phyloP scores from a whole-genome alignment of 2,113 vertebrate species.

The Burhinus oedicnemus region DNA sequence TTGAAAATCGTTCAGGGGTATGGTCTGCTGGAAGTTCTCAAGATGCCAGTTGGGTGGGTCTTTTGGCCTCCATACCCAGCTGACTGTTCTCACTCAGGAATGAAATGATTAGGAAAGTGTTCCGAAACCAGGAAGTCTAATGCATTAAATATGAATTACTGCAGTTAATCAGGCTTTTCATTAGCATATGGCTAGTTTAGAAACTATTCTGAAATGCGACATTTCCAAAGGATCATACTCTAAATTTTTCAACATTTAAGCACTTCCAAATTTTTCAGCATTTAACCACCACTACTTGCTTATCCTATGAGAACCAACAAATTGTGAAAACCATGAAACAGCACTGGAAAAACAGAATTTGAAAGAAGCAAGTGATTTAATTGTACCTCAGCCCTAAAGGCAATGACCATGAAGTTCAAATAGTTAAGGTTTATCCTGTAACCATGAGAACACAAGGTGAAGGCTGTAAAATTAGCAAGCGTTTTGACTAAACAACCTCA shows the following conservation, averaged over 20 bases:
- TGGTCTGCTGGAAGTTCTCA: neutral
- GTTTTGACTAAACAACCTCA: neutral
- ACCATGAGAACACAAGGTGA: neutral
- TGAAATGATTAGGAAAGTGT: neutral
- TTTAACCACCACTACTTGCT: neutral
- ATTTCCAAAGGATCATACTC: neutral
- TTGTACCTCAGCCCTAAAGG: neutral
- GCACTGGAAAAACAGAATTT: neutral
- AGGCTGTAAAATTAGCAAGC: neutral
- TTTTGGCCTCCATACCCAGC: neutral
- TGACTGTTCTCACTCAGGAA: neutral
- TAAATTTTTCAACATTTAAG: neutral
- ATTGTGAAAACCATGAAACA: neutral
- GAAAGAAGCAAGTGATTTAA: neutral
- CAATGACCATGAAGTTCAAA: neutral
- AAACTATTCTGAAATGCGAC: neutral
- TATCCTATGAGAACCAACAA: neutral
- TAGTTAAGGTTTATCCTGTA: neutral
- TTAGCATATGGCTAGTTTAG: neutral
- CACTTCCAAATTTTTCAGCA: neutral
- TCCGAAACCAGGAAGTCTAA: neutral
- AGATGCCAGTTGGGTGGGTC: neutral
- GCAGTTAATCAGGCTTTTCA: neutral
- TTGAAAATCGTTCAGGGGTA: neutral
- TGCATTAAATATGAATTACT: neutral